Conservation (phyloP, 2,797 vertebrate genomes). For the Pseudochaenichthys georgianus region DNA sequence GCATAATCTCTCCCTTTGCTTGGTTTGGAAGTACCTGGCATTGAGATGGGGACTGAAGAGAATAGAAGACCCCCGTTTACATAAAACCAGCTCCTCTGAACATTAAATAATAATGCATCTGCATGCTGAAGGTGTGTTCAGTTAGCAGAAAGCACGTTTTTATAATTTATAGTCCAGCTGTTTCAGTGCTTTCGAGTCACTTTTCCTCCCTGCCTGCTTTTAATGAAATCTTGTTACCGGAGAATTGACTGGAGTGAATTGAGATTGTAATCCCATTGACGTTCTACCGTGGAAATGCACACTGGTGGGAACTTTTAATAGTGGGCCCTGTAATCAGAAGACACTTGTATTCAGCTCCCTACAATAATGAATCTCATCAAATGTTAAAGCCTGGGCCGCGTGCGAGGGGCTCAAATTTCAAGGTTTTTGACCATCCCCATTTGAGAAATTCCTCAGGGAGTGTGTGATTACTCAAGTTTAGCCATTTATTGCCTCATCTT, state of each 20-base stretch:
- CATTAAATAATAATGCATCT: conserved; percentile 99
- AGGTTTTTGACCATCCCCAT: conserved; percentile 98
- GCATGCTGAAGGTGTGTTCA: conserved; percentile 98
- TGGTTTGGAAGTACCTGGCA: conserved; percentile 97
- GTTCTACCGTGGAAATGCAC: conserved; percentile 92
- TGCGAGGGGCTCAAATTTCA: conserved; percentile 94
- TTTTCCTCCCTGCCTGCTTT: conserved; percentile 96
- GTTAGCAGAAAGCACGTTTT: conserved; percentile 98
- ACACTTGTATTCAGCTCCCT: conserved; percentile 94
- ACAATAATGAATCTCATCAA: conserved; percentile 99
- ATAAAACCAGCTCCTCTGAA: conserved; percentile 96
- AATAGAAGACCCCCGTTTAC: conserved; percentile 96
- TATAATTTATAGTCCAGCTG: conserved; percentile 99
- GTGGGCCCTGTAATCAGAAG: conserved; percentile 95
- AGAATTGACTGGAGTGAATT: conserved; percentile 99
- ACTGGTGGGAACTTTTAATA: conserved; percentile 96
- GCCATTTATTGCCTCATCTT: conserved; percentile 99
- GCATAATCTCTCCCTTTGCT: conserved; percentile 96
- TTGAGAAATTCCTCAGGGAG: conserved; percentile 96
- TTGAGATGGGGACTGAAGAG: conserved; percentile 92
- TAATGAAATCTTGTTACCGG: conserved; percentile 99
- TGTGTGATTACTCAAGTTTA: conserved; percentile 99
- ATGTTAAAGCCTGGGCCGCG: conserved; percentile 90
- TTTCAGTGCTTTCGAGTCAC: conserved; percentile 95
- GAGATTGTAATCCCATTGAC: conserved; percentile 99